Base-by-base conservation (phyloP, 2,797 vertebrate species). In the Enteromius mattozi region DNA sequence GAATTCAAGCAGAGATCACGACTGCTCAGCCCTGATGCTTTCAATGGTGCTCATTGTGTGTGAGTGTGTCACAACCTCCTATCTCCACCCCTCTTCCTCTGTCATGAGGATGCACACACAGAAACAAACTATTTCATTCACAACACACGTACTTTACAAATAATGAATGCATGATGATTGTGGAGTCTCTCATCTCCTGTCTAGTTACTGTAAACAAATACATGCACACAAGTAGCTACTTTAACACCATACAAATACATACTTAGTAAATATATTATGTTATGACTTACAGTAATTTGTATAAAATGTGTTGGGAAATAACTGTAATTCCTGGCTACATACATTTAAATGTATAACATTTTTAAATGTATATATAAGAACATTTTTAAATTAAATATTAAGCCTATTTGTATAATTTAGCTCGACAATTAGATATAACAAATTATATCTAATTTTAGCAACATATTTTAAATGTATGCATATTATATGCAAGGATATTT, bases 121-220 rank as follows among this genome's bases (percentile, higher is more conserved):
- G 35, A 86, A 65, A 86, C 49, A 70, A 42, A 86, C 69, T 66
- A 59, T 63, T 70, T 66, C 79, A 85, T 56, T 68, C 69, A 78
- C 27, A 56, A 85, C 66, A 87, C 83, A 80, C 77, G 30, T 54
- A 35, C 76, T 63, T 87, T 74, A 75, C 63, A 61, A 77, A 82
- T 86, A 88, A 89, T 86, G 68, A 40, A 89, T 87, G 91, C 89
- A 91, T 76, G 75, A 47, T 80, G 83, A 88, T 84, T 51, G 54
- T 54, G 76, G 86, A 77, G 91, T 91, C 90, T 89, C 87, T 86
- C 80, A 75, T 89, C 82, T 72, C 81, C 66, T 61, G 85, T 90
- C 79, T 89, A 17, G n/a, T 27, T 42, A 61, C 35, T 40, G 21
- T 77, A 77, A 42, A 77, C 33, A 24, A 27, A 27, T 59, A 17